Base-by-base conservation (phyloP, 2,888 invertebrate species). In the Rhaphigaster nebulosa region DNA sequence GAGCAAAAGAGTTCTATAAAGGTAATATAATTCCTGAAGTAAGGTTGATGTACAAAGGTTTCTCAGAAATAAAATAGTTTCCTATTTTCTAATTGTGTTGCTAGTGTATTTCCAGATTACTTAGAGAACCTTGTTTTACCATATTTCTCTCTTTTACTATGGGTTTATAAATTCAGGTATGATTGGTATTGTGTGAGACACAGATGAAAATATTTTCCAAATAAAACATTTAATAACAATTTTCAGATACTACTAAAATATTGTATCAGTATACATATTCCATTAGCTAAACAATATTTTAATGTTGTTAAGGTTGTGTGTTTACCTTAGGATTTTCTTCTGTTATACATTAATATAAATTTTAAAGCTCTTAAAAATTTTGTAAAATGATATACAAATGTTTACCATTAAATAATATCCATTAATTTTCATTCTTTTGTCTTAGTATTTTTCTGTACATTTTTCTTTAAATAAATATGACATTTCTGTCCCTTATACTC, bases 191-290 rank as follows among this genome's bases (percentile, higher is more conserved):
- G 23, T n/a, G 8, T 12, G 18, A 12, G 13, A 60, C 12, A 60
- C 10, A 60, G 12, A n/a, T 29, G 65, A 29, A 29, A 76, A 38
- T 38, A 76, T 38, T 38, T 76, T 38, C 13, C 12, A 76, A 76
- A 23, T 76, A 76, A 76, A 76, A 76, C 38, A 34, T 76, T 76
- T 76, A 76, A 76, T 76, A 38, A 38, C 70, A 76, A 76, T 15
- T 29, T 38, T 76, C 38, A 18, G 18, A 29, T 29, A 65, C 60
- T 23, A 4, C 15, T n/a, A 12, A 70, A 34, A 34, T 70, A 34
- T n/a, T n/a, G n/a, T 34, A n/a, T 29, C 8, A 10, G 18, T 18
- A 29, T 4, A 29, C 38, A 76, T 76, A 38, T 6, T 76, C 38
- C 20, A 0, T 23, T 76, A 26, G 10, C 2, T 76, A 20, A 76